Conservation (phyloP, 2,797 vertebrate species). For the Anguilla pacifica region DNA sequence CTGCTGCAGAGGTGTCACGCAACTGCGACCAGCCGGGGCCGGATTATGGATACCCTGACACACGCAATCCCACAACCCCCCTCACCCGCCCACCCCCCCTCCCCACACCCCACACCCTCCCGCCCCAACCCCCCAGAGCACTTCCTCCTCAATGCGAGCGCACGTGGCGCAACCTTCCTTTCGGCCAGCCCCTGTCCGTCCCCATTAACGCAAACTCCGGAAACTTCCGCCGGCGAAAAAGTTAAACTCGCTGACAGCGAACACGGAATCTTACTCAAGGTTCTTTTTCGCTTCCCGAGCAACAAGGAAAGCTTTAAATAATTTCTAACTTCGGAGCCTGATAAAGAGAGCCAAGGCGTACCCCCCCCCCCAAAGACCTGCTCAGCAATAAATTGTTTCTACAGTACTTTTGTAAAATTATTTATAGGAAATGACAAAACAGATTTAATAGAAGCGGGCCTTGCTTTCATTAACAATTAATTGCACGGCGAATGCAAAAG, state of each 20-base stretch:
- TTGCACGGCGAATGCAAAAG: not conserved
- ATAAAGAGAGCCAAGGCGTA: not conserved
- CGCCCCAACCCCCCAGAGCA: not conserved
- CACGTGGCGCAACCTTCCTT: not conserved
- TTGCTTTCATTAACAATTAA: not conserved
- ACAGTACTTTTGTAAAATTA: not conserved
- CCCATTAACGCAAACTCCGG: not conserved
- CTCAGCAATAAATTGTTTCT: not conserved
- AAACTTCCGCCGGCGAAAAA: not conserved
- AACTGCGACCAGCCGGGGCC: constrained; percentile 61
- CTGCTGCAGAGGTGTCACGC: constrained; percentile 66
- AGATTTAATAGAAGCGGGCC: not conserved
- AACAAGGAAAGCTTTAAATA: not conserved
- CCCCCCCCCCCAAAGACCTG: not conserved
- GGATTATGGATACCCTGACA: constrained; percentile 63
- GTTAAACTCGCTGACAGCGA: not conserved
- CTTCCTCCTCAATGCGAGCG: not conserved
- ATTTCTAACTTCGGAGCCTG: not conserved
- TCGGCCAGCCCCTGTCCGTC: not conserved
- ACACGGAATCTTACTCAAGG: not conserved
- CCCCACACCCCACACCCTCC: not conserved
- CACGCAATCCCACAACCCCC: not conserved
- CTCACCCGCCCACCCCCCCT: not conserved
- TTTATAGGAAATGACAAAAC: not conserved
- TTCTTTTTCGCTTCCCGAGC: not conserved